A percentile compares a stretch with the other conserved stretches of the same genome.
Conservation (phyloP, 2,797 vertebrate species). For the Eremophila alpestris region DNA sequence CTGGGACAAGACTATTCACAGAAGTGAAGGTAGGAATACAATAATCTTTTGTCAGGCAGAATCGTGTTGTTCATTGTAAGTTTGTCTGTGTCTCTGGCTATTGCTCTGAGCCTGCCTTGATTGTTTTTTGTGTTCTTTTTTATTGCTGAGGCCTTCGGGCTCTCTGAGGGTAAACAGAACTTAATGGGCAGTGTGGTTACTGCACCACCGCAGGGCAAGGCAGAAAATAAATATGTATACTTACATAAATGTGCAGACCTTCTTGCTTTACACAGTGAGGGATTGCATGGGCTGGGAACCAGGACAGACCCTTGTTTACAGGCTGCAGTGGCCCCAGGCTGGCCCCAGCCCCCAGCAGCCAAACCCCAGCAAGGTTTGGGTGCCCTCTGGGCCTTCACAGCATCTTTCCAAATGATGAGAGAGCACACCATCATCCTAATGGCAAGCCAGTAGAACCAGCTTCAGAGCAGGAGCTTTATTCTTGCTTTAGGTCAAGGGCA, state of each 20-base stretch:
- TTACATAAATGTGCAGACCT: background rate
- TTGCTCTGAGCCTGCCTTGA: background rate
- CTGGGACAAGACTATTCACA: background rate
- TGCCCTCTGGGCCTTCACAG: background rate
- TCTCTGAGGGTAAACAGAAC: background rate
- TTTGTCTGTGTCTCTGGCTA: background rate
- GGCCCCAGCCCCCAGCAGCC: background rate
- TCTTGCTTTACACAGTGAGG: background rate
- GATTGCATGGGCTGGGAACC: background rate
- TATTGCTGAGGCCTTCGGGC: background rate
- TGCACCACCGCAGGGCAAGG: background rate
- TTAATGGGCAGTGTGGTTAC: background rate
- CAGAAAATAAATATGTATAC: background rate
- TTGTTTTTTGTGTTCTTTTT: background rate
- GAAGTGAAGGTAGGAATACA: background rate
- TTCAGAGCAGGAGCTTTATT: background rate
- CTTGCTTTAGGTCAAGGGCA: background rate
- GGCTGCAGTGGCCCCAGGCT: background rate
- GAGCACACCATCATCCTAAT: background rate
- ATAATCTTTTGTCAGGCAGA: background rate
- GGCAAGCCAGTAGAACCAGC: background rate
- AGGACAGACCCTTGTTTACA: background rate
- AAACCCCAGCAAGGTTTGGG: background rate
- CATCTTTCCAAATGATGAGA: background rate
- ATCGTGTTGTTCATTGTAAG: background rate